Base-by-base conservation (phyloP, 2,888 invertebrate genomes). In the Boloria selene region DNA sequence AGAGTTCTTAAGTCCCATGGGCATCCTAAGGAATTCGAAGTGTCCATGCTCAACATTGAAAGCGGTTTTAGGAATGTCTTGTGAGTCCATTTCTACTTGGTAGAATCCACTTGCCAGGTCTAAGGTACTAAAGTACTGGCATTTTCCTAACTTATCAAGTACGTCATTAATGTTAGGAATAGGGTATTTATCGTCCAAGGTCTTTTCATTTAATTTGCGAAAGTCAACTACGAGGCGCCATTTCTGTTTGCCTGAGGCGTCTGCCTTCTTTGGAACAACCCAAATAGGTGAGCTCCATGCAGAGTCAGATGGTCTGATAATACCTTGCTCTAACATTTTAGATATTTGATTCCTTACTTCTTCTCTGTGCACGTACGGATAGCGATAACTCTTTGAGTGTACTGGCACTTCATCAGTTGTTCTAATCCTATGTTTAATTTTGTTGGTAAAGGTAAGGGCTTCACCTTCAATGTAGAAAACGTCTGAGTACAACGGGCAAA, bases 191-290 rank as follows among this genome's bases (percentile, higher is more conserved):
- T 72, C 72, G 10, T 69, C 67, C 4, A 60, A 53, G 2, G 73
- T 72, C 1, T 68, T 64, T 0, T 79, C 76, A 56, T 79, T 78
- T 7, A 74, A 61, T 26, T 60, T 60, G 14, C 76, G 47, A 42
- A 74, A 76, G 14, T 75, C 76, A 5, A 75, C 67, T 0, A 73
- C 76, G n/a, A n/a, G n/a, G n/a, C n/a, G n/a, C n/a, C n/a, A n/a
- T n/a, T n/a, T n/a, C n/a, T n/a, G n/a, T n/a, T n/a, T n/a, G n/a
- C n/a, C n/a, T n/a, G n/a, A n/a, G n/a, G n/a, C n/a, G n/a, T n/a
- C n/a, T n/a, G n/a, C n/a, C n/a, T n/a, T n/a, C n/a, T n/a, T n/a
- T n/a, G n/a, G n/a, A n/a, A n/a, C n/a, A n/a, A n/a, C n/a, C n/a
- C n/a, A n/a, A n/a, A n/a, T n/a, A n/a, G n/a, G n/a, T n/a, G n/a